Percentiles rank a stretch among this genome's conserved stretches.
Conservation (phyloP, 2,797 vertebrate species). For the Chromis chromis region DNA sequence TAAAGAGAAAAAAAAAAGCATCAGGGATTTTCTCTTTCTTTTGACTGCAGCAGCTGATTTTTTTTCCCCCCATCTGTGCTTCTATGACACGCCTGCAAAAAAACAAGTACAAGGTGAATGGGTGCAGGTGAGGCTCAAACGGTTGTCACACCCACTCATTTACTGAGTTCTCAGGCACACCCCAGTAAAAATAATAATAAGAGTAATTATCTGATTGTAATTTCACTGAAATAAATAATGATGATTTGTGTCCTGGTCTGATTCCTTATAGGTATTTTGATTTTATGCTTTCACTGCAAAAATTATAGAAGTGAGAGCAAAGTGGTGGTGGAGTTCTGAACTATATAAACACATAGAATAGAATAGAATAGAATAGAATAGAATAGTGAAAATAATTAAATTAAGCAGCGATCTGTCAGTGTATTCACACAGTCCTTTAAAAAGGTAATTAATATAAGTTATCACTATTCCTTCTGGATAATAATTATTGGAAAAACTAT, state of each 20-base stretch:
- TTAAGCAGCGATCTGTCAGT: too few species aligned
- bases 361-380: too few species aligned
- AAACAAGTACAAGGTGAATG: conserved; percentile 56
- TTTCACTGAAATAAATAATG: conserved; percentile 6
- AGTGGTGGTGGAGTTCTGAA: neutral
- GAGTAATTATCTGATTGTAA: neutral
- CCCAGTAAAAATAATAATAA: neutral
- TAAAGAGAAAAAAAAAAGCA: conserved; percentile 51
- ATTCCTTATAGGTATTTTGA: neutral
- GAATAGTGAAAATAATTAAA: too few species aligned
- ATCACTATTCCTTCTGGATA: neutral
- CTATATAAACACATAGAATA: neutral
- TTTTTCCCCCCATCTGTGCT: conserved; percentile 29
- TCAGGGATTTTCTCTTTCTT: conserved; percentile 59
- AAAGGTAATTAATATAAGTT: neutral
- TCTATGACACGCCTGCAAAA: conserved; percentile 39
- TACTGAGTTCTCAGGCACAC: neutral
- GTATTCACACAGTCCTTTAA: too few species aligned
- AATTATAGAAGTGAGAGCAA: neutral
- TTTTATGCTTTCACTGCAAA: neutral
- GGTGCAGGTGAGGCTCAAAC: conserved; percentile 48
- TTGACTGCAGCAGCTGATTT: conserved; percentile 27
- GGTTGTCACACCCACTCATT: conserved; percentile 17
- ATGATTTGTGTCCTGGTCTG: neutral
- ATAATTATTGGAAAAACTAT: conserved; percentile 6